phyloP scores from a whole-genome alignment of 1,140 invertebrate species.

The Oncopodura yosiiana region DNA sequence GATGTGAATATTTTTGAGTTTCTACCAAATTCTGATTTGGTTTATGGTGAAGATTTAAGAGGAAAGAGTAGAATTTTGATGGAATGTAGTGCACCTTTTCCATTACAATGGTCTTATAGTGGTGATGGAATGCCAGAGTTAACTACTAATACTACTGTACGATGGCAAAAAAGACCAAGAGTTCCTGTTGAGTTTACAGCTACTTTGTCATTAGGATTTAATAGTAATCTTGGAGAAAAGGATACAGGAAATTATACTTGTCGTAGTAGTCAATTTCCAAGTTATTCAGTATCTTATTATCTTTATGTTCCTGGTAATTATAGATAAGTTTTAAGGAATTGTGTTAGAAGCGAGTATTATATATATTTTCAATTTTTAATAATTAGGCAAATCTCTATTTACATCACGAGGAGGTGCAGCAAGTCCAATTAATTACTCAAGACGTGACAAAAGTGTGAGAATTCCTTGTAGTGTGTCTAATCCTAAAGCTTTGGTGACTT shows the following conservation, averaged over 20 bases:
- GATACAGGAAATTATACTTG: constrained; percentile 27
- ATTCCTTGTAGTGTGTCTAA: constrained; percentile 24
- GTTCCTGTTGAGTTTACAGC: constrained; percentile 4
- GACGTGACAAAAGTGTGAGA: constrained; percentile 9
- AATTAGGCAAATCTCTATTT: constrained; percentile 17
- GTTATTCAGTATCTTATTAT: constrained; percentile 16
- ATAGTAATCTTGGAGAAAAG: constrained; percentile 2
- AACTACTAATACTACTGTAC: constrained; percentile 1
- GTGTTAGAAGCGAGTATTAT: neutral
- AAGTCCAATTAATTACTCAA: constrained; percentile 1
- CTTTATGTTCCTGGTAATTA: constrained; percentile 24
- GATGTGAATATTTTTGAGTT: constrained; percentile 7
- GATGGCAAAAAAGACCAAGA: neutral
- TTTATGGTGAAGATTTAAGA: constrained; percentile 9
- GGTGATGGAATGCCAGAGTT: constrained; percentile 18
- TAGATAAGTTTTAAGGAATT: neutral
- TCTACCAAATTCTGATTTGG: constrained; percentile 11
- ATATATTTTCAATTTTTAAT: neutral
- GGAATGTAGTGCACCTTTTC: constrained; percentile 14
- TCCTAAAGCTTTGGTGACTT: constrained; percentile 17
- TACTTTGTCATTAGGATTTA: constrained; percentile 4
- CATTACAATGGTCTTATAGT: constrained; percentile 11
- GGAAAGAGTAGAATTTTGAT: constrained; percentile 7
- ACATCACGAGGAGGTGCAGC: constrained; percentile 9
- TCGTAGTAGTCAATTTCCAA: constrained; percentile 16